Conservation (phyloP, 2,888 invertebrate species). For the Bombylius discolor region DNA sequence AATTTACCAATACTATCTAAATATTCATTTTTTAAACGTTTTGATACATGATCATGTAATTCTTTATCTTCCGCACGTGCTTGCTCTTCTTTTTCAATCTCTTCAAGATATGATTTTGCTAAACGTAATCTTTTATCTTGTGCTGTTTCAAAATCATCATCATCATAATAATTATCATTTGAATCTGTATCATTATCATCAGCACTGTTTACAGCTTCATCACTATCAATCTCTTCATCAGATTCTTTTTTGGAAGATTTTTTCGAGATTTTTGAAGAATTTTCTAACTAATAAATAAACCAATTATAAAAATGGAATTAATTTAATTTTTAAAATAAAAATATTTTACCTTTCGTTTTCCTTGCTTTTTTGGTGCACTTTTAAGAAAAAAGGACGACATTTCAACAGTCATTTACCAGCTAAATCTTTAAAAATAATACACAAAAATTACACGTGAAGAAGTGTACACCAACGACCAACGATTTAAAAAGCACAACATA, state of each 20-base stretch:
- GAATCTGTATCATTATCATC: conserved; percentile 27
- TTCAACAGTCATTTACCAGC: not conserved
- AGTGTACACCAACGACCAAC: too few relatives aligned
- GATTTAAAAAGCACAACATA: too few relatives aligned
- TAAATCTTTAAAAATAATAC: too few relatives aligned
- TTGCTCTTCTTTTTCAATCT: conserved; percentile 70
- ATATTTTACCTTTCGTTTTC: conserved; percentile 39
- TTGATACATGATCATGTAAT: conserved; percentile 38
- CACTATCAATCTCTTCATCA: conserved; percentile 52
- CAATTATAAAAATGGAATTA: not conserved
- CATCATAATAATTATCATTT: conserved; percentile 15
- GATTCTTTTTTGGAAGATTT: conserved; percentile 34
- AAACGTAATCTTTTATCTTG: conserved; percentile 83
- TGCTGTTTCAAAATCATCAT: conserved; percentile 53
- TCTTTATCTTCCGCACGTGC: conserved; percentile 52
- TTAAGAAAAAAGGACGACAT: conserved; percentile 48
- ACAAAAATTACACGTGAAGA: conserved; percentile 1
- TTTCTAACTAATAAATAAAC: not conserved
- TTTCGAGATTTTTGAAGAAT: conserved; percentile 10
- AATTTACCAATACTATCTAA: conserved; percentile 75
- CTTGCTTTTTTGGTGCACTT: conserved; percentile 43
- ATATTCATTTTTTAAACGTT: conserved; percentile 69
- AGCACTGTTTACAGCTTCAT: conserved; percentile 46
- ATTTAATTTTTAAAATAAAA: not conserved
- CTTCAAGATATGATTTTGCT: conserved; percentile 78